Base-by-base conservation (phyloP, 2,888 invertebrate species). In the Drosophila phalerata region DNA sequence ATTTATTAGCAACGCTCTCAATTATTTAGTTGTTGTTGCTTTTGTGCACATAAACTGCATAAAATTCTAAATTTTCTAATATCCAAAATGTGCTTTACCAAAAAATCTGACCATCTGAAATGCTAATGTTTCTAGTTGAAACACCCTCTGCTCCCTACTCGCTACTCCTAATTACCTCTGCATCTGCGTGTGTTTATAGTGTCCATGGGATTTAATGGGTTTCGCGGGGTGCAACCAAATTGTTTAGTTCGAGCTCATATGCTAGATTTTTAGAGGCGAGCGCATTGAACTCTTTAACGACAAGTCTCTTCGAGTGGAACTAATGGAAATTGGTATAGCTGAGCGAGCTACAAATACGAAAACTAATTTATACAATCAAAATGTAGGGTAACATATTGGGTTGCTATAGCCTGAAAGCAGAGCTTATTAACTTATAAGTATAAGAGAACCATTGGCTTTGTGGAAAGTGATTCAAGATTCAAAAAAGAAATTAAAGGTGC, bases 251-350 rank as follows among this genome's bases (percentile, higher is more conserved):
- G 28, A 40, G 69, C 43, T 69, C 53, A 48, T 60, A 53, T 51
- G 56, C 56, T 71, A 47, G 63, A 64, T 77, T 80, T 67, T 40
- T 13, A 49, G 45, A 51, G 55, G 13, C 49, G 68, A 64, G 81
- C 77, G 25, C 81, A 81, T 40, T 61, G 75, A 81, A 79, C 83
- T 79, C 76, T 77, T 77, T 68, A n/a, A 22, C 55, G 61, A 62
- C 42, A 74, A 64, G 63, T 69, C 63, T 48, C 52, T 37, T 89
- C 85, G 70, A 64, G 51, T 89, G 83, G 88, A 89, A 84, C 88
- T 84, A 84, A 84, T 84, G 85, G 53, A 22, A 61, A 43, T 62
- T 85, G 58, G 60, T 68, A 40, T 51, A 69, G 49, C 62, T 53
- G 19, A 51, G 25, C 77, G 70, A 67, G 64, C 67, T 67, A 15